A percentile compares a stretch with the other conserved stretches of the same genome.
phyloP scores from a whole-genome alignment of 2,888 invertebrate species.

The Ptilodon capucinus region DNA sequence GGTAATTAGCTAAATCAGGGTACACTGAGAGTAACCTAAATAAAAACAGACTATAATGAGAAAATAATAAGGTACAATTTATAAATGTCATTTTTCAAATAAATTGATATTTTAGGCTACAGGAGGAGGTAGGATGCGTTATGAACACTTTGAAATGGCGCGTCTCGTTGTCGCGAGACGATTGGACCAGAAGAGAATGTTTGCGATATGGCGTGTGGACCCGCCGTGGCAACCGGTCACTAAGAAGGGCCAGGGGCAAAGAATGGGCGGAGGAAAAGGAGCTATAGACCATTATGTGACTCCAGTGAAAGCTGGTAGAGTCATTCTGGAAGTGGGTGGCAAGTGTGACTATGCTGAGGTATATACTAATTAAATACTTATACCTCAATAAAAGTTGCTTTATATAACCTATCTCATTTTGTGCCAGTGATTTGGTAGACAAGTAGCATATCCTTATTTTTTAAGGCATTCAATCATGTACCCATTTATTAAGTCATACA shows the following conservation, averaged over 20 bases:
- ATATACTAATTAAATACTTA: too few species aligned
- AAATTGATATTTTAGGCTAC: slow-evolving; percentile 88
- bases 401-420: too few species aligned
- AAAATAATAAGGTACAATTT: too few species aligned
- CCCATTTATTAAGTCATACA: too few species aligned
- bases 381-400: too few species aligned
- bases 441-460: too few species aligned
- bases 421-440: too few species aligned
- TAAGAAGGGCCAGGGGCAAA: slow-evolving; percentile 93
- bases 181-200: slow-evolving; percentile 91
- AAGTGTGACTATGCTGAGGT: slow-evolving; percentile 93
- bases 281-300: slow-evolving; percentile 97
- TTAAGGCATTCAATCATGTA: too few species aligned
- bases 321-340: slow-evolving; percentile 97
- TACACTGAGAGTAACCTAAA: too few species aligned
- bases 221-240: slow-evolving; percentile 98
- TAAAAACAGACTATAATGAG: too few species aligned
- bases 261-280: slow-evolving; percentile 99
- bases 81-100: too few species aligned
- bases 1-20: too few species aligned
- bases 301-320: slow-evolving; percentile 93
- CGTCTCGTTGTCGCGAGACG: slow-evolving; percentile 90
- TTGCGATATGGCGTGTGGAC: slow-evolving; percentile 97
- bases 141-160: slow-evolving; percentile 94
- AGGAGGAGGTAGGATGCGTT: slow-evolving; percentile 90